These are phyloP conservation scores for Boleophthalmus pectinirostris DNA, from an alignment of 2,113 vertebrate genomes.

Conservation along the genomic window DNA sequence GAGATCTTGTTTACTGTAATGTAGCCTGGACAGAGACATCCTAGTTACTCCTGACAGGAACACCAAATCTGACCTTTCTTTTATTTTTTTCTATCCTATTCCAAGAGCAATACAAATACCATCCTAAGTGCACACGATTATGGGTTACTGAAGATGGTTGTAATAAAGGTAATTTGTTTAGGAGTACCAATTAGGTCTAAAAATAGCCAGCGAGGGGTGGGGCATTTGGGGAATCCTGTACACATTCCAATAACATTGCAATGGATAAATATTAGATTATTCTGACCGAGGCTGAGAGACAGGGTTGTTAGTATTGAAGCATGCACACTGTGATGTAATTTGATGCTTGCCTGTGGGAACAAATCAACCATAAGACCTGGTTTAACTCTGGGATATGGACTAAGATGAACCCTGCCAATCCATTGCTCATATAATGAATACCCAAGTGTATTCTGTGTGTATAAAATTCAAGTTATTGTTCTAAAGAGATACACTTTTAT, in stretches of 20 bases:
- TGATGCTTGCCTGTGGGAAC: conserved; percentile 18
- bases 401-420: conserved; percentile 21
- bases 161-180: neutral
- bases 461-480: neutral
- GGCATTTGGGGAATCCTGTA: conserved; percentile 10
- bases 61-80: conserved; percentile 4
- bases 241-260: conserved; percentile 4
- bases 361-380: conserved; percentile 14
- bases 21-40: neutral
- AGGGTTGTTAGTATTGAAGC: neutral
- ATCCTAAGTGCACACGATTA: neutral
- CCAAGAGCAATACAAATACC: neutral
- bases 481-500: too few species aligned
- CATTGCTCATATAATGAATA: conserved; percentile 26
- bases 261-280: conserved; percentile 20
- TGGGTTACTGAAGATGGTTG: neutral
- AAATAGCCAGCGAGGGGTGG: neutral
- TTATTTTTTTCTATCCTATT: neutral
- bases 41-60: neutral
- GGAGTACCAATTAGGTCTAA: neutral
- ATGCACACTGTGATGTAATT: conserved; percentile 18
- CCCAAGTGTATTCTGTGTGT: conserved; percentile 1
- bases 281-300: neutral
- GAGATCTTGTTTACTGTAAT: conserved; percentile 12
- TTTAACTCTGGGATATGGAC: conserved; percentile 29